Conservation (phyloP, 2,888 invertebrate genomes). For the Prosapia bicincta region DNA sequence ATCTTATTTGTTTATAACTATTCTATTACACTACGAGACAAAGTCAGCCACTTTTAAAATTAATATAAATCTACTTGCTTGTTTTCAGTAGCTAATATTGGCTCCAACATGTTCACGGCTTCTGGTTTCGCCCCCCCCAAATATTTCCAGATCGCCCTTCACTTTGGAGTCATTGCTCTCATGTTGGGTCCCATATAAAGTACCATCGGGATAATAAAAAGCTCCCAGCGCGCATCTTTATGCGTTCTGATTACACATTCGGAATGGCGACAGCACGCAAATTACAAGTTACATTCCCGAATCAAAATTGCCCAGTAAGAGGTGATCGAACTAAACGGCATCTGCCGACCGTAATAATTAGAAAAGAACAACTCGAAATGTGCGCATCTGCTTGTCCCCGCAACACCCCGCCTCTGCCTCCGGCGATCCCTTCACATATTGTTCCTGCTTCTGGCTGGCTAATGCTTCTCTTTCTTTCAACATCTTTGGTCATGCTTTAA, state of each 20-base stretch:
- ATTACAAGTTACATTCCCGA: not conserved
- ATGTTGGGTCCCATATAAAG: too few relatives aligned
- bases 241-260: not conserved
- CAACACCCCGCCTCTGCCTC: not conserved
- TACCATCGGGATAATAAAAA: not conserved
- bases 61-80: too few relatives aligned
- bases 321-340: not conserved
- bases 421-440: not conserved
- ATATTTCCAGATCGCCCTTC: too few relatives aligned
- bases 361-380: not conserved
- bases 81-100: too few relatives aligned
- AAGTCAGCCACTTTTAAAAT: too few relatives aligned
- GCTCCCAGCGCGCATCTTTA: not conserved
- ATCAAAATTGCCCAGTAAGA: not conserved
- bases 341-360: not conserved
- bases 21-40: too few relatives aligned
- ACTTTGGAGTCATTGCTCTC: too few relatives aligned
- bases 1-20: too few relatives aligned
- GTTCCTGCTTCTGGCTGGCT: not conserved
- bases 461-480: not conserved
- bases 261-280: not conserved
- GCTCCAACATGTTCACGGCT: too few relatives aligned
- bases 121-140: too few relatives aligned
- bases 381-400: not conserved
- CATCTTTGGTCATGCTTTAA: not conserved